Evolutionary conservation across 2,797 vertebrate species (phyloP).

Genomic region (Rhinogobio ventralis): DNA sequence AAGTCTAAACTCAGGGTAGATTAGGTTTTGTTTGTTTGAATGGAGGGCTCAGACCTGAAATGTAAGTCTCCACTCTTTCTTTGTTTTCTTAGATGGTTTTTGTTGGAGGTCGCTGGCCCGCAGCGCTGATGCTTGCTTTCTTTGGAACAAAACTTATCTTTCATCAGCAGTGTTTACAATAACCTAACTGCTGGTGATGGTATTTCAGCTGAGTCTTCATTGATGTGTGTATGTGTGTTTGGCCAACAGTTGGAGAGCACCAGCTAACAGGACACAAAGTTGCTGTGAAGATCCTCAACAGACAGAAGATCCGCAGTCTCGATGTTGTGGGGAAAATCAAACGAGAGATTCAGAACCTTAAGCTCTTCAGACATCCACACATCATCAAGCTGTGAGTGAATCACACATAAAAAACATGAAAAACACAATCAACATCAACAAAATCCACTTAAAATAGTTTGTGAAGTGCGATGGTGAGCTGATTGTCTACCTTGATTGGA

Average conservation of each 20-base stretch:
- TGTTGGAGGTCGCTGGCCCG: conserved; percentile 24
- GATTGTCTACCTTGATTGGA: background rate
- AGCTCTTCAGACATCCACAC: conserved; percentile 97
- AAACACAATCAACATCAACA: background rate
- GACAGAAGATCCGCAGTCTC: conserved; percentile 97
- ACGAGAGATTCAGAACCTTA: conserved; percentile 97
- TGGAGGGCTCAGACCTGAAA: conserved; percentile 37
- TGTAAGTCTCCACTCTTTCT: conserved; percentile 24
- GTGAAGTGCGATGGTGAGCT: background rate
- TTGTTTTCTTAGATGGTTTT: conserved; percentile 51
- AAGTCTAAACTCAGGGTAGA: conserved; percentile 28
- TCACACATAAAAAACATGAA: background rate
- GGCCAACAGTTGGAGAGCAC: conserved; percentile 91
- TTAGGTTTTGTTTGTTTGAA: conserved; percentile 52
- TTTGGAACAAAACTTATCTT: conserved; percentile 46
- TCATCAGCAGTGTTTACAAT: conserved; percentile 49
- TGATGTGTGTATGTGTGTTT: conserved; percentile 60
- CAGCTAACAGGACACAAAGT: conserved; percentile 98
- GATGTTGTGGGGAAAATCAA: conserved; percentile 99
- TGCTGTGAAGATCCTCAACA: conserved; percentile 97
- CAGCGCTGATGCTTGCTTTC: conserved; percentile 43
- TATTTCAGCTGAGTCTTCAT: conserved; percentile 51
- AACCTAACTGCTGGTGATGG: conserved; percentile 44
- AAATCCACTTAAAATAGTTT: background rate
- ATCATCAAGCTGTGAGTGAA: conserved; percentile 98